Conservation (phyloP, 2,888 invertebrate genomes). For the Tetranychus truncatus region DNA sequence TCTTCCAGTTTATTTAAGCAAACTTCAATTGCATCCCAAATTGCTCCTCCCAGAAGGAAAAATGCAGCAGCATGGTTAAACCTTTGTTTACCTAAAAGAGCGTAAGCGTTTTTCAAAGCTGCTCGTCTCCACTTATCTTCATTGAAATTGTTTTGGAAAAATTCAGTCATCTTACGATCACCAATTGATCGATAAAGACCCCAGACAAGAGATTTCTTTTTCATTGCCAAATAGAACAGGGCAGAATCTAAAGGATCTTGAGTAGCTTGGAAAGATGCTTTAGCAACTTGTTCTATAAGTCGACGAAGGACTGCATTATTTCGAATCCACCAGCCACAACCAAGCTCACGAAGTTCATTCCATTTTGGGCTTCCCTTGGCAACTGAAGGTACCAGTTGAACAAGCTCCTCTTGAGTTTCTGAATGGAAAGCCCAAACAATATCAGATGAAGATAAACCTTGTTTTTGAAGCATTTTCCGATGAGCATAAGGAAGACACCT, state of each 20-base stretch:
- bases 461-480: slow-evolving; percentile 61
- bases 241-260: slow-evolving; percentile 96
- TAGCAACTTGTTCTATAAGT: slow-evolving; percentile 71
- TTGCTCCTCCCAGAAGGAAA: slow-evolving; percentile 78
- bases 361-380: slow-evolving; percentile 46
- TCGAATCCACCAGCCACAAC: slow-evolving; percentile 89
- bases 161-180: slow-evolving; percentile 78
- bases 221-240: slow-evolving; percentile 90
- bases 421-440: slow-evolving; percentile 99
- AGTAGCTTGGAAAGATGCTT: slow-evolving; percentile 70
- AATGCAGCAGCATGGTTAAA: slow-evolving; percentile 97
- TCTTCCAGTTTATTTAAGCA: slow-evolving; percentile 78
- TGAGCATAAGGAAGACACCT: slow-evolving; percentile 79
- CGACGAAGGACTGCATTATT: slow-evolving; percentile 59
- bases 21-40: slow-evolving; percentile 89
- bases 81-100: slow-evolving; percentile 76
- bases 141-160: slow-evolving; percentile 82
- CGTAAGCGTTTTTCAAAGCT: slow-evolving; percentile 93
- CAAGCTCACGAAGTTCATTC: slow-evolving; percentile 71
- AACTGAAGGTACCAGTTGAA: slow-evolving; percentile 52
- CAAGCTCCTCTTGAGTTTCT: slow-evolving; percentile 83
- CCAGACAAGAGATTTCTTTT: slow-evolving; percentile 88
- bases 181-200: slow-evolving; percentile 71
- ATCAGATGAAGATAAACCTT: slow-evolving; percentile 48
- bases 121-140: slow-evolving; percentile 91